Conservation (phyloP, 1,140 invertebrate species). For the Scaptomyza pallida region DNA sequence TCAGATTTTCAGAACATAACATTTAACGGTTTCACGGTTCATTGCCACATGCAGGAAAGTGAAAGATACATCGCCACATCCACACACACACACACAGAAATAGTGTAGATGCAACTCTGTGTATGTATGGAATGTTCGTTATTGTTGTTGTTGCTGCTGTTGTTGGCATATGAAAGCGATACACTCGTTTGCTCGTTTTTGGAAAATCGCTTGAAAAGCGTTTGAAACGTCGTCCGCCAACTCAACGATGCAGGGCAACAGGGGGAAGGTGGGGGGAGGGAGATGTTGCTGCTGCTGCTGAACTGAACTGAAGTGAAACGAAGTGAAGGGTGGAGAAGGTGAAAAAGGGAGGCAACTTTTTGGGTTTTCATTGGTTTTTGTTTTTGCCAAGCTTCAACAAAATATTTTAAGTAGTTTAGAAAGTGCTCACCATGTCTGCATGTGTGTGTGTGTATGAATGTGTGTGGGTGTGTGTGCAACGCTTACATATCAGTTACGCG, state of each 20-base stretch:
- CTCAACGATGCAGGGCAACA: background rate
- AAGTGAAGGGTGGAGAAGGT: no score
- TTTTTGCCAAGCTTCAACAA: constrained; percentile 71
- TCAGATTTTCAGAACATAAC: constrained; percentile 81
- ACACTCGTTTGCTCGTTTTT: constrained; percentile 58
- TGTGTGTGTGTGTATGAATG: constrained; percentile 20
- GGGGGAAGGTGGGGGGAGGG: no score
- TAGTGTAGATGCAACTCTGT: background rate
- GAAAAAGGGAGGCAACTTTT: constrained; percentile 57
- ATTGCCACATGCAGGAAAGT: constrained; percentile 79
- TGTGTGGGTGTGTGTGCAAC: constrained; percentile 43
- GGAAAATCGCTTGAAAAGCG: constrained; percentile 54
- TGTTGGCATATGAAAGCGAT: constrained; percentile 59
- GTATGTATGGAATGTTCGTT: no score
- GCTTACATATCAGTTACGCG: constrained; percentile 61
- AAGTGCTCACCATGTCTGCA: constrained; percentile 40
- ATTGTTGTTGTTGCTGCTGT: constrained; percentile 18
- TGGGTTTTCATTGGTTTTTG: constrained; percentile 61
- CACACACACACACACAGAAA: constrained; percentile 13
- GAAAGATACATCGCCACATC: constrained; percentile 66
- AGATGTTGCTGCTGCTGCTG: background rate
- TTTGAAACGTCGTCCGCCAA: constrained; percentile 50
- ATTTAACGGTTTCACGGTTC: constrained; percentile 81
- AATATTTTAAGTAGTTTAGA: constrained; percentile 80
- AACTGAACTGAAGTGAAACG: background rate